Base-by-base conservation (phyloP, 2,113 vertebrate genomes). In the Procavia capensis region DNA sequence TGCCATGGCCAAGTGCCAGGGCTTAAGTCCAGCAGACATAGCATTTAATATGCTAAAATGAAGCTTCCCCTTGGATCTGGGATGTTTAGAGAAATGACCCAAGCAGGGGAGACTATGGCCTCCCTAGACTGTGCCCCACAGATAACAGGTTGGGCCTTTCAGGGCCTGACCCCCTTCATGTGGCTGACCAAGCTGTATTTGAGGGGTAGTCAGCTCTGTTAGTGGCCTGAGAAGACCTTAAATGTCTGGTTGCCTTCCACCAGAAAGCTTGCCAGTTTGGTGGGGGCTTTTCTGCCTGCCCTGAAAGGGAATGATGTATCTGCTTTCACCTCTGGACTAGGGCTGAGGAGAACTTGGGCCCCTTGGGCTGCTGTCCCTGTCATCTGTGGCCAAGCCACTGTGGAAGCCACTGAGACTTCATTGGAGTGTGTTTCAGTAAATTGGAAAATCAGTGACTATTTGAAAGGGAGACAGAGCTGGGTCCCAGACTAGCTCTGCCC, bases 121-220 rank as follows among this genome's bases (percentile, higher is more conserved):
- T 64, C 24, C 61, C 20, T 29, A 16, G 27, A 10, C 27, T 87
- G 45, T 27, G 59, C 34, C 25, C 3, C 45, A 64, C 61, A 64
- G 61, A 29, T 64, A 9, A 9, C 8, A 31, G 61, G 25, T 27
- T 64, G 50, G 50, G 50, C 50, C 47, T 50, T 50, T 50, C 47
- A 27, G 9, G 36, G 13, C 25, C 10, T 68, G 3, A 4, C 47
- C n/a, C 54, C 31, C 31, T 74, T n/a, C 0, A 0, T 0, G 0
- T 9, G n/a, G 54, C 41, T n/a, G 34, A 27, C 16, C 4, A 68
- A 41, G 10, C 72, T 57, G 27, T 27, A 1, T 6, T 36, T 64
- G 0, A 0, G 25, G 66, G 50, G 6, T n/a, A 2, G 43, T 13
- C 41, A 17, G 8, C 7, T 19, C 45, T 17, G 4, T 16, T 45